Evolutionary conservation across 2,888 invertebrate species (phyloP).

Genomic region (Apeira syringaria): DNA sequence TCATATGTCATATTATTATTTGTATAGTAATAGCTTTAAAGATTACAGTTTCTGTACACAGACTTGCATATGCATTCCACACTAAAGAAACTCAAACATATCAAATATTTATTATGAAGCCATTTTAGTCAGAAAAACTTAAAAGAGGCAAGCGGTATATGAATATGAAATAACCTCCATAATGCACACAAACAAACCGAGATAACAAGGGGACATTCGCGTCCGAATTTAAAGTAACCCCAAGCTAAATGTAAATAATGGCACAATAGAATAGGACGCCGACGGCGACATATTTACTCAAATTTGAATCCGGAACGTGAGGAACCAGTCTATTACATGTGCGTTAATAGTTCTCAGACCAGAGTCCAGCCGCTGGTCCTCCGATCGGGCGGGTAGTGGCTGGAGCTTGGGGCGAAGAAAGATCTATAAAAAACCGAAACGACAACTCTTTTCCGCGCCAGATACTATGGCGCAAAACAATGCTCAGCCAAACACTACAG

Average conservation of each 20-base stretch:
- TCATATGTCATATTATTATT: no score
- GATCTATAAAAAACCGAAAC: slow-evolving; percentile 80
- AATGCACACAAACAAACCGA: slow-evolving; percentile 46
- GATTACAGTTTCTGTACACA: no score
- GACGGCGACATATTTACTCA: slow-evolving; percentile 68
- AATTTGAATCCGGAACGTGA: slow-evolving; percentile 73
- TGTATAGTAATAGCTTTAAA: no score
- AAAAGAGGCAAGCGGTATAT: slow-evolving; percentile 33
- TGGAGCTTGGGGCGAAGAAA: slow-evolving; percentile 70
- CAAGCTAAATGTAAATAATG: slow-evolving; percentile 59
- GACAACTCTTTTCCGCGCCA: slow-evolving; percentile 78
- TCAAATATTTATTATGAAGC: no score
- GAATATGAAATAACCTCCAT: slow-evolving; percentile 44
- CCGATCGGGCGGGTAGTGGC: background rate
- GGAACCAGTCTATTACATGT: slow-evolving; percentile 71
- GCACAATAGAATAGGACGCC: slow-evolving; percentile 59
- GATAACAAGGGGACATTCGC: slow-evolving; percentile 51
- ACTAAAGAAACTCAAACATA: no score
- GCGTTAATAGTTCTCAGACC: slow-evolving; percentile 64
- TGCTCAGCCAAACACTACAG: slow-evolving; percentile 70
- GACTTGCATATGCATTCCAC: no score
- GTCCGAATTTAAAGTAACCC: slow-evolving; percentile 55
- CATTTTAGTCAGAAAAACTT: slow-evolving; percentile 29
- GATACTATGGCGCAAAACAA: slow-evolving; percentile 79
- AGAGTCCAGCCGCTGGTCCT: slow-evolving; percentile 39